These are phyloP conservation scores for Neocrepidodera transversa DNA, from an alignment of 2,888 invertebrate species.

Conservation along the genomic window DNA sequence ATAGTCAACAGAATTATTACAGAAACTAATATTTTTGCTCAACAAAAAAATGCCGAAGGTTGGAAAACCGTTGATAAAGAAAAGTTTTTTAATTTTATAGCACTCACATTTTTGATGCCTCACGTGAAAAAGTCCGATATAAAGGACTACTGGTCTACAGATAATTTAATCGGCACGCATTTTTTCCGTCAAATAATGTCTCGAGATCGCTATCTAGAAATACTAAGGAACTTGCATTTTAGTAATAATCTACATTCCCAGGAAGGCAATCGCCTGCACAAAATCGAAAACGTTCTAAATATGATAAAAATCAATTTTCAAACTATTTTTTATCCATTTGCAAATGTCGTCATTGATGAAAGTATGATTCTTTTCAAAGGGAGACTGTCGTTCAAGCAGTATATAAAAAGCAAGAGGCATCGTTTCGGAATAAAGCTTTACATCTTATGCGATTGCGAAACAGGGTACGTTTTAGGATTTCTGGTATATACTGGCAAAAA, in stretches of 20 bases:
- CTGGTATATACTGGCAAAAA: constrained; percentile 11
- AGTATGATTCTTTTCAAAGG: no score
- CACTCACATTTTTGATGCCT: constrained; percentile 8
- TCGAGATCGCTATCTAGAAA: constrained; percentile 19
- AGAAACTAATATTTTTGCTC: neutral
- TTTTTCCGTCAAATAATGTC: constrained; percentile 9
- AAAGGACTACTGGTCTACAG: constrained; percentile 8
- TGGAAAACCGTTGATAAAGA: neutral
- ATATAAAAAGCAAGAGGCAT: constrained; percentile 17
- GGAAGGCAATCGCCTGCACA: constrained; percentile 13
- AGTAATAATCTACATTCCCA: constrained; percentile 9
- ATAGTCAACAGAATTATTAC: neutral
- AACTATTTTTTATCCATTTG: constrained; percentile 9
- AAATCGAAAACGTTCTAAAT: constrained; percentile 14
- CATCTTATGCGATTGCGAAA: constrained; percentile 16
- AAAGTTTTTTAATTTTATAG: neutral
- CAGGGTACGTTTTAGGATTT: constrained; percentile 2
- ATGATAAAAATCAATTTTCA: constrained; percentile 16
- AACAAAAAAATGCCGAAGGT: neutral
- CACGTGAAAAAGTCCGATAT: no score
- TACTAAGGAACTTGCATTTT: constrained; percentile 17
- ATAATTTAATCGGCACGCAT: constrained; percentile 6
- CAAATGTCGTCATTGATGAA: constrained; percentile 15
- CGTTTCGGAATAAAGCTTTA: constrained; percentile 22
- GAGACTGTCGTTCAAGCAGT: constrained; percentile 15